These are phyloP conservation scores for Noctuana brunneofusca DNA, from an alignment of 2,888 invertebrate species.

Conservation along the genomic window DNA sequence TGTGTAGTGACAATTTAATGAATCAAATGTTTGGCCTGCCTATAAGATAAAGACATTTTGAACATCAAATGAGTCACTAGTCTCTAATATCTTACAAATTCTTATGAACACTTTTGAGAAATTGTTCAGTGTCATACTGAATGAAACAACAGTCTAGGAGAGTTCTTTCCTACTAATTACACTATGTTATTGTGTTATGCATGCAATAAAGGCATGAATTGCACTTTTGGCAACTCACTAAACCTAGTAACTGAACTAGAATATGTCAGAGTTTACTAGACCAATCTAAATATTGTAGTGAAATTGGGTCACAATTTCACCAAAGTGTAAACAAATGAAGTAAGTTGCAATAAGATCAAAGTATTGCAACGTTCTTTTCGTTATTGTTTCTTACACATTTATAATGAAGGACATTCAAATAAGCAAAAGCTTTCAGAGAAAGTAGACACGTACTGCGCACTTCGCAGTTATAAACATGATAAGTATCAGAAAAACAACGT, in stretches of 20 bases:
- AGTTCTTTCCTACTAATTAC: neutral
- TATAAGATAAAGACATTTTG: neutral
- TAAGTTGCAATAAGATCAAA: neutral
- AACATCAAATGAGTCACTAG: neutral
- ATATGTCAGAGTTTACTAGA: neutral
- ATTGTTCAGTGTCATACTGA: too few species aligned
- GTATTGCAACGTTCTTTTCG: conserved; percentile 18
- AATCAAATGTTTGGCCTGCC: neutral
- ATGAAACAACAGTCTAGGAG: neutral
- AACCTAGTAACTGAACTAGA: neutral
- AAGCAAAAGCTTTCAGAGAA: conserved; percentile 54
- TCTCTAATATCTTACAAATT: neutral
- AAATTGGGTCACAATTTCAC: neutral
- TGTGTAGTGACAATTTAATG: too few species aligned
- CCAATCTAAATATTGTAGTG: neutral
- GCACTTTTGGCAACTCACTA: too few species aligned
- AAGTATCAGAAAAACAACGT: conserved; percentile 43
- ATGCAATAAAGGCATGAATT: neutral
- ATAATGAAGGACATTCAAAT: conserved; percentile 56
- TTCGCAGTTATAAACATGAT: conserved; percentile 33
- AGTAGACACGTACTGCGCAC: conserved; percentile 52
- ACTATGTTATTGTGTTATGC: neutral
- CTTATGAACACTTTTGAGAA: too few species aligned
- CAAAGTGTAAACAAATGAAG: neutral
- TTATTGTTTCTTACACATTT: conserved; percentile 38